Conservation (phyloP, 2,113 vertebrate species). For the Hippoglossus stenolepis region DNA sequence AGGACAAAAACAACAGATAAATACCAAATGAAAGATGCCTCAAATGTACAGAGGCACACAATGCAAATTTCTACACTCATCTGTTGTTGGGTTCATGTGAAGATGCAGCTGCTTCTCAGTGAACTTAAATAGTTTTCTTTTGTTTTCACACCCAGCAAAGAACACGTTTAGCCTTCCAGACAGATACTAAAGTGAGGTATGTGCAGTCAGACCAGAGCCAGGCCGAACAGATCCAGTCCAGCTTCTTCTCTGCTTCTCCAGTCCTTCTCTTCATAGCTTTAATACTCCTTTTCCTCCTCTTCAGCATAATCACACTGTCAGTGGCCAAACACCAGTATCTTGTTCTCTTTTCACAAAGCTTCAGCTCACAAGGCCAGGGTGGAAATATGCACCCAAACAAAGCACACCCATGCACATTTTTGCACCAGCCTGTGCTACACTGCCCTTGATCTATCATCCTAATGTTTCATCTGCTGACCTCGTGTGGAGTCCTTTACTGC, state of each 20-base stretch:
- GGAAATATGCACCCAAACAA: slow-evolving; percentile 5
- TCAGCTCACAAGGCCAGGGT: background rate
- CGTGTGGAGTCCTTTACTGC: background rate
- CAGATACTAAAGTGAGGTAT: slow-evolving; percentile 51
- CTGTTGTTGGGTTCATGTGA: background rate
- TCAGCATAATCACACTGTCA: background rate
- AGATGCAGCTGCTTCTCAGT: slow-evolving; percentile 13
- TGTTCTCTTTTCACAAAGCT: slow-evolving; percentile 18
- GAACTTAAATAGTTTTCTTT: slow-evolving; percentile 28
- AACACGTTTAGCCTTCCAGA: slow-evolving; percentile 34
- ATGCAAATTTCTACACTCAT: background rate
- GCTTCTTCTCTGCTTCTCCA: slow-evolving; percentile 22
- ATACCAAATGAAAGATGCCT: background rate
- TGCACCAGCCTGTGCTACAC: slow-evolving; percentile 10
- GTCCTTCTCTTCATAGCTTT: slow-evolving; percentile 1
- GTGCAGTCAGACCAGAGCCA: slow-evolving; percentile 45
- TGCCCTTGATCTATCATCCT: slow-evolving; percentile 2
- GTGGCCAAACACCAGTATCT: slow-evolving; percentile 17
- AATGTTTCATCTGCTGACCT: slow-evolving; percentile 18
- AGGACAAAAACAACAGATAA: background rate
- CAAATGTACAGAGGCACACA: background rate
- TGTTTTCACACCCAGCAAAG: slow-evolving; percentile 52
- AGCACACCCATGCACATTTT: slow-evolving; percentile 22
- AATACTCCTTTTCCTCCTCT: slow-evolving; percentile 5
- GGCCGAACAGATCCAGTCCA: slow-evolving; percentile 6